phyloP scores from a whole-genome alignment of 2,888 invertebrate genomes.

The Drosophila meridiana region DNA sequence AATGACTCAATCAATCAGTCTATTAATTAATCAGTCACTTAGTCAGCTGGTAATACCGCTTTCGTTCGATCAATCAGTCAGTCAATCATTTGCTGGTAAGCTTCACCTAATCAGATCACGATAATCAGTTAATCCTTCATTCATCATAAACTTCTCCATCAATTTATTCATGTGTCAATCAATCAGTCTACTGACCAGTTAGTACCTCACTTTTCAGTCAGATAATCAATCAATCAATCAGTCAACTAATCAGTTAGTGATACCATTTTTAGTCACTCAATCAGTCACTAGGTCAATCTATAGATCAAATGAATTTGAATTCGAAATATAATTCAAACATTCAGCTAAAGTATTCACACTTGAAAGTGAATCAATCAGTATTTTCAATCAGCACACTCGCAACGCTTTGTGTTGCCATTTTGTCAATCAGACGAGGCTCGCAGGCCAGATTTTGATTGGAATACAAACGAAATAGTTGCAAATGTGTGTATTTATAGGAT shows the following conservation, averaged over 20 bases:
- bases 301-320: background rate
- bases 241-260: background rate
- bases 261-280: too few species aligned
- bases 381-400: background rate
- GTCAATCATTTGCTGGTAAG: background rate
- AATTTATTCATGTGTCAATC: background rate
- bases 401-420: background rate
- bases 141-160: background rate
- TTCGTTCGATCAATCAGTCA: background rate
- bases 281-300: background rate
- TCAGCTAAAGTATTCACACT: background rate
- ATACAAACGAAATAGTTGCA: constrained; percentile 1
- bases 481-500: constrained; percentile 46
- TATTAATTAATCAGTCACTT: background rate
- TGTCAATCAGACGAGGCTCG: background rate
- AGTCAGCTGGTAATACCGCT: too few species aligned
- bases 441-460: constrained; percentile 12
- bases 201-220: too few species aligned
- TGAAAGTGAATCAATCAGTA: background rate
- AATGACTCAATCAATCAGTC: background rate
- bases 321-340: background rate
- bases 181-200: background rate
- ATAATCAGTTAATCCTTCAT: too few species aligned
- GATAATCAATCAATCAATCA: background rate
- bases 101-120: too few species aligned